phyloP scores from a whole-genome alignment of 1,140 invertebrate species.

The Magallana angulata region DNA sequence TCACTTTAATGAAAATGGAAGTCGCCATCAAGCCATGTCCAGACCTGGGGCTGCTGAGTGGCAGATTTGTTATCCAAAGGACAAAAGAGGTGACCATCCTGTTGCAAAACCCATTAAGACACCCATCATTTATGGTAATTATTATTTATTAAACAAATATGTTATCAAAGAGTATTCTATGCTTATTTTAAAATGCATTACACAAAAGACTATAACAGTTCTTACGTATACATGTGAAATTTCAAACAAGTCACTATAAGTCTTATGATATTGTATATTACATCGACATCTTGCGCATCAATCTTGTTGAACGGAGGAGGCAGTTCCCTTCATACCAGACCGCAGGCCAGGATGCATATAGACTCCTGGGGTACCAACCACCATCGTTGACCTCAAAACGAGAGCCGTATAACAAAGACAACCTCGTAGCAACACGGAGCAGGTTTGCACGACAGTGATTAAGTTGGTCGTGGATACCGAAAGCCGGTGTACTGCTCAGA shows the following conservation, averaged over 20 bases:
- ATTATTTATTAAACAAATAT: not conserved
- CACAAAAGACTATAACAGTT: not conserved
- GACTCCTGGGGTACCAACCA: not conserved
- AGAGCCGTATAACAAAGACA: not conserved
- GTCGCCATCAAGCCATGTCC: slow-evolving; percentile 36
- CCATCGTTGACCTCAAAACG: not conserved
- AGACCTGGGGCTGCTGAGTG: slow-evolving; percentile 19
- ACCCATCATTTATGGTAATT: slow-evolving; percentile 24
- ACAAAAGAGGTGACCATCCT: slow-evolving; percentile 26
- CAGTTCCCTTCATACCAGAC: not conserved
- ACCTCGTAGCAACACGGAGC: not conserved
- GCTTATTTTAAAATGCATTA: not conserved
- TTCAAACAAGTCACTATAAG: not conserved
- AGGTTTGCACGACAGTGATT: no score
- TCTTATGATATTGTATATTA: not conserved
- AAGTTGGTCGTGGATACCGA: no score
- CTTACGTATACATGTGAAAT: not conserved
- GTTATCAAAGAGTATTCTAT: not conserved
- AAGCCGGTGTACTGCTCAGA: no score
- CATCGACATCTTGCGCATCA: not conserved
- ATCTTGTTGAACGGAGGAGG: not conserved
- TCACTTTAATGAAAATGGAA: slow-evolving; percentile 55
- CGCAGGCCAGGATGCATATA: not conserved
- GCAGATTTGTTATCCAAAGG: slow-evolving; percentile 42
- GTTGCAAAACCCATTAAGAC: not conserved